Percentiles rank a stretch among this genome's conserved stretches.
phyloP scores from a whole-genome alignment of 1,140 invertebrate species.

The Drosophila athabasca region DNA sequence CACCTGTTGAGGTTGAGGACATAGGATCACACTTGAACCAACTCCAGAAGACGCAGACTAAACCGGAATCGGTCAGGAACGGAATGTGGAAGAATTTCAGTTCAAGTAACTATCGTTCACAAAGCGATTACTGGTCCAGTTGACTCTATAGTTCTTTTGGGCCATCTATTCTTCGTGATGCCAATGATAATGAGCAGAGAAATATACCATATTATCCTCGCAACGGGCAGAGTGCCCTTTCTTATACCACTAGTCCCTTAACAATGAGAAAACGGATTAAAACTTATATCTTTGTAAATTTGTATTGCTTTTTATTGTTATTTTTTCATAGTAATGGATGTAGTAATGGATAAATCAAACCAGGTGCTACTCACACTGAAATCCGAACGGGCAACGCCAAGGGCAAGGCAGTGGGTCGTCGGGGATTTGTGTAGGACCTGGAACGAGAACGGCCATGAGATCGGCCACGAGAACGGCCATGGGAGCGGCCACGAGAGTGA shows the following conservation, averaged over 20 bases:
- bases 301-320: constrained; percentile 26
- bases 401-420: constrained; percentile 33
- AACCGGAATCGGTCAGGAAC: background rate
- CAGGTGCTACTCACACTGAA: constrained; percentile 46
- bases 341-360: constrained; percentile 11
- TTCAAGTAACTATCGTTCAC: too few species aligned
- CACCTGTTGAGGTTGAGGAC: constrained; percentile 57
- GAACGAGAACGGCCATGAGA: constrained; percentile 55
- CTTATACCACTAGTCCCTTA: too few species aligned
- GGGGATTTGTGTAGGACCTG: constrained; percentile 48
- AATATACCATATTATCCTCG: too few species aligned
- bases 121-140: too few species aligned
- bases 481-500: constrained; percentile 49
- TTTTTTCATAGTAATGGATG: background rate
- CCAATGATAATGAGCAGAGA: too few species aligned
- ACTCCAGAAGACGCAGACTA: constrained; percentile 28
- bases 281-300: background rate
- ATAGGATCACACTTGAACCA: constrained; percentile 46
- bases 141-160: too few species aligned
- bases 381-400: constrained; percentile 44
- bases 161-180: too few species aligned
- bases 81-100: too few species aligned
- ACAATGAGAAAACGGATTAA: too few species aligned
- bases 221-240: too few species aligned
- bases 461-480: constrained; percentile 49